phyloP scores from a whole-genome alignment of 2,797 vertebrate genomes.

The Merluccius polli region DNA sequence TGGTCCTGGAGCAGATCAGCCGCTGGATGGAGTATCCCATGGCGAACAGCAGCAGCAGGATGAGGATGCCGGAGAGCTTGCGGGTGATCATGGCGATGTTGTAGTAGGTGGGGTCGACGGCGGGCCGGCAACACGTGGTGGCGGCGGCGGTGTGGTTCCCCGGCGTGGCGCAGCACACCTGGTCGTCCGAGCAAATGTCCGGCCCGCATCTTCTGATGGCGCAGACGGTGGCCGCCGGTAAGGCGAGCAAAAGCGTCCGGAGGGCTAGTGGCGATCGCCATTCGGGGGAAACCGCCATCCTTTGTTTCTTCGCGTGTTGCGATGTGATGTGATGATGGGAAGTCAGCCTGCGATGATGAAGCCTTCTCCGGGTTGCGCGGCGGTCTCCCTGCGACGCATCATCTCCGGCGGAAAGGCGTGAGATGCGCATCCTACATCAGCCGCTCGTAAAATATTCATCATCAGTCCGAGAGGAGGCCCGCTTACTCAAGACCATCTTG shows the following conservation, averaged over 20 bases:
- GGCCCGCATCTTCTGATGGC: conserved; percentile 52
- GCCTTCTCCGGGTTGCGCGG: too few relatives aligned
- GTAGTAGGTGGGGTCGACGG: conserved; percentile 73
- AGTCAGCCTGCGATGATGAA: background rate
- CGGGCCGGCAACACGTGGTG: conserved; percentile 70
- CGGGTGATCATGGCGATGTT: conserved; percentile 82
- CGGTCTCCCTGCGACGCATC: too few relatives aligned
- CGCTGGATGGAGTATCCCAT: conserved; percentile 81
- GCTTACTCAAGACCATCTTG: background rate
- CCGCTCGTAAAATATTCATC: background rate
- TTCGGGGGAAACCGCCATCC: conserved; percentile 34
- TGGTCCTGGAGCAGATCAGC: conserved; percentile 50
- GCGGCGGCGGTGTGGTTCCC: conserved; percentile 41
- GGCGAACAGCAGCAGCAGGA: conserved; percentile 82
- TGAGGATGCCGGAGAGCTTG: conserved; percentile 83
- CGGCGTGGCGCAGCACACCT: conserved; percentile 56
- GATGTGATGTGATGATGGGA: too few relatives aligned
- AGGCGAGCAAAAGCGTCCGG: conserved; percentile 12
- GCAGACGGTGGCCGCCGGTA: conserved; percentile 18
- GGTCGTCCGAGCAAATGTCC: conserved; percentile 43
- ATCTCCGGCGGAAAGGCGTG: background rate
- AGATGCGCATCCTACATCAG: background rate
- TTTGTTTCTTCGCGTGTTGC: too few relatives aligned
- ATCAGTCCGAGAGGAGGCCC: background rate
- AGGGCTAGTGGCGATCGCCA: conserved; percentile 12